Evolutionary conservation across 92 coral and sea anemone genomes (phyloP), one percentile per base, ranked within the genome.

Genomic region (Phenganax marumi): DNA sequence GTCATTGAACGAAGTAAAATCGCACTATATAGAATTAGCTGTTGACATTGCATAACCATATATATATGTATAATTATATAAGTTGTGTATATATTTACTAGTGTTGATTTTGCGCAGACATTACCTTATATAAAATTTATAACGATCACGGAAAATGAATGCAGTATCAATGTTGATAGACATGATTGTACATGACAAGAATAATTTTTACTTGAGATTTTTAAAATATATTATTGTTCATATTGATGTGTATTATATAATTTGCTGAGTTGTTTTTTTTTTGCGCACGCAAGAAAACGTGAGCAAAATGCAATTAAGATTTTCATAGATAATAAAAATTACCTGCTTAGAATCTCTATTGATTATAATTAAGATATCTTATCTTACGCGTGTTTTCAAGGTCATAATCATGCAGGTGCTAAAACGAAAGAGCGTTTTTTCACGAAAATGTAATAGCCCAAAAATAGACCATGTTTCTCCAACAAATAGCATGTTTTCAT

Each of bases 171-270:
- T 66, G 48, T 66, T 66, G 26, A 66, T 66, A 66, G 8, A 2
- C 17, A 66, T 66, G 72, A 66, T 66, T 66, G 43, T 66, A 66
- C 33, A 66, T 66, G 43, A 18, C 49, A 66, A 24, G 50, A 7
- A 66, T 25, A 47, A 24, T 66, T 66, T 66, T 66, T 66, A 66
- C 48, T 66, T 66, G 50, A 66, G 43, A 66, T 66, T 66, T 66
- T 66, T 23, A 66, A 66, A 66, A 66, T 66, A 66, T 66, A 66
- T 64, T 64, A 64, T 66, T 66, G 72, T 66, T 66, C 49, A 66
- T 66, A 66, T 18, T 23, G 23, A 66, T 25, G 3, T 22, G 13
- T 22, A 6, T 66, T 66, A 33, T 33, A 33, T 24, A n/a, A 23
- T 66, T 66, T 66, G 22, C 68, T 7, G 33, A 7, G 33, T 62